phyloP scores from a whole-genome alignment of 2,113 vertebrate genomes.

The Falcunculus frontatus region DNA sequence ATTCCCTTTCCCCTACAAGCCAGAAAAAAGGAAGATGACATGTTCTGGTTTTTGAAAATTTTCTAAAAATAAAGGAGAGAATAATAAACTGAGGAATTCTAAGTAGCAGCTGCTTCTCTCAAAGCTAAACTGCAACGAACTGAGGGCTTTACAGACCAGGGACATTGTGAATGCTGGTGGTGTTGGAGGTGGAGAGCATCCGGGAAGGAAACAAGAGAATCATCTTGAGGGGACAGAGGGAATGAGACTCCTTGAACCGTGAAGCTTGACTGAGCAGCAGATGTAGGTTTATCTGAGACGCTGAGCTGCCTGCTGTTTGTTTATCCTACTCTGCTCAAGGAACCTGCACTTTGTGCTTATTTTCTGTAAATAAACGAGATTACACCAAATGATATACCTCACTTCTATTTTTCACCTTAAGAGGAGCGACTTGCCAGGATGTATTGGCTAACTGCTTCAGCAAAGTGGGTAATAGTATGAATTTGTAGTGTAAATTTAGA shows the following conservation, averaged over 20 bases:
- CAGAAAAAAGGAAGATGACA: accelerated
- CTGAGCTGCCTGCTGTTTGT: slow-evolving; percentile 14
- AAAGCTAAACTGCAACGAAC: background rate
- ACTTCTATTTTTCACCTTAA: slow-evolving; percentile 5
- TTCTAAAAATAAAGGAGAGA: background rate
- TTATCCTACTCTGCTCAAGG: background rate
- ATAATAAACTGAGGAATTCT: background rate
- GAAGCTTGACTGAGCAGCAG: background rate
- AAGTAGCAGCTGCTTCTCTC: background rate
- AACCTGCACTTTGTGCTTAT: slow-evolving; percentile 23
- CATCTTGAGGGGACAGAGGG: background rate
- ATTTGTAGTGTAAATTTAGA: slow-evolving; percentile 21
- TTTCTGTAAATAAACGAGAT: slow-evolving; percentile 43
- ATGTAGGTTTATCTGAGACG: background rate
- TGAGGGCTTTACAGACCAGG: background rate
- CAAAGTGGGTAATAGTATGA: slow-evolving; percentile 8
- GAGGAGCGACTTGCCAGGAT: background rate
- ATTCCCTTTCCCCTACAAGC: background rate
- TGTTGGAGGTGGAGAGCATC: background rate
- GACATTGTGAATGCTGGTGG: background rate
- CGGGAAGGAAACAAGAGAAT: background rate
- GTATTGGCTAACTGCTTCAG: background rate
- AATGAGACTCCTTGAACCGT: accelerated
- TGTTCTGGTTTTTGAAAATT: background rate
- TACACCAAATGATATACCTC: slow-evolving; percentile 18